Base-by-base conservation (phyloP, 92 coral and sea anemone species). In the Epizoanthus rinbou region DNA sequence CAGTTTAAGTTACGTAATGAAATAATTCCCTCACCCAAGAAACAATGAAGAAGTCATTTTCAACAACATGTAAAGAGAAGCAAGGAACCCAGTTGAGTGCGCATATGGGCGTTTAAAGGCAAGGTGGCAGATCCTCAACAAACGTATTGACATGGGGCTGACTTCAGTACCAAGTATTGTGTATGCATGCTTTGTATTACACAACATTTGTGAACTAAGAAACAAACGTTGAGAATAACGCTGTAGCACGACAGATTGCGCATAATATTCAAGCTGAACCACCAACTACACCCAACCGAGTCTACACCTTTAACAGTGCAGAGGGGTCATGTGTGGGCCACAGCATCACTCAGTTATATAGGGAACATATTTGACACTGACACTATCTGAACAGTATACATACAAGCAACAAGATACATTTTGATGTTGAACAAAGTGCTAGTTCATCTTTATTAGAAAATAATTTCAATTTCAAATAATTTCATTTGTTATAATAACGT, bases 141-240 rank as follows among this genome's bases (percentile, higher is more conserved):
- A 53, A 28, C 45, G 41, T 1, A 64, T 63, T 2, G 84, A 79
- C 56, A 18, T 33, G 58, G 68, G 68, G 18, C 58, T 79, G 63
- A n/a, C 64, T 2, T 79, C 73, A 62, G n/a, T 75, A 19, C 84
- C 84, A 60, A 79, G 57, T 3, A 57, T 79, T 43, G 57, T 79
- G 1, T 82, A 54, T 62, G 50, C 84, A 25, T 80, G 84, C 28
- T 62, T 80, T 80, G 84, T 80, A 24, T 59, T 80, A 8, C 79
- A 84, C 65, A 84, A 84, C 74, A 35, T 71, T 43, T 84, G 87
- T 73, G 87, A 84, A 28, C 47, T 73, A 68, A 67, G 63, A 45
- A 69, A 80, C 22, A 9, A 59, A 37, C 28, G 28, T 72, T 71
- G 81, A 83, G 23, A 73, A 73, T 37, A 73, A 83, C 45, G 16